Percentiles rank a stretch among this genome's conserved stretches.
Evolutionary conservation across 2,797 vertebrate species (phyloP).

Genomic region (Avahi laniger): DNA sequence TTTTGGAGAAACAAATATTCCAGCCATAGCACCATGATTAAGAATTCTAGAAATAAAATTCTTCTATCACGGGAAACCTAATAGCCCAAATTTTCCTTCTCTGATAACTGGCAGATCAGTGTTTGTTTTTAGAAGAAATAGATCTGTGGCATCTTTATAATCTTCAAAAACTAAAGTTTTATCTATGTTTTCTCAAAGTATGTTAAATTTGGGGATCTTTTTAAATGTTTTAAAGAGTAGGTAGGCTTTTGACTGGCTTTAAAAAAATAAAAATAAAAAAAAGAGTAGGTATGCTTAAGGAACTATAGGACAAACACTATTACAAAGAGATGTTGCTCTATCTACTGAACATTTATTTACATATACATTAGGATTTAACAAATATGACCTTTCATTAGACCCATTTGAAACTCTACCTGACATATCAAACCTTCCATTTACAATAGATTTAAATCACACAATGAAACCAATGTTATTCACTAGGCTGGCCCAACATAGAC

Average conservation of each 20-base stretch:
- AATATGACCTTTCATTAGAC: background rate
- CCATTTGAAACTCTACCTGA: background rate
- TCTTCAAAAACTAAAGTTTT: slow-evolving; percentile 40
- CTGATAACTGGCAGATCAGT: background rate
- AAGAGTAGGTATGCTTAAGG: background rate
- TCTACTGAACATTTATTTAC: background rate
- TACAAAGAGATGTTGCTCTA: background rate
- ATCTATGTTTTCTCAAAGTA: background rate
- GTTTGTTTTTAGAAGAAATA: slow-evolving; percentile 6
- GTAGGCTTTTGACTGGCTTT: too few species aligned
- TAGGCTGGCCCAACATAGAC: background rate
- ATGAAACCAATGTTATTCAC: background rate
- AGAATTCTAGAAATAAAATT: background rate
- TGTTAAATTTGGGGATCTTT: background rate
- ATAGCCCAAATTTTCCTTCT: background rate
- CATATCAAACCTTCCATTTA: background rate
- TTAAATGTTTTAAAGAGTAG: slow-evolving; percentile 15
- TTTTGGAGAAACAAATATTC: background rate
- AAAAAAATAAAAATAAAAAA: too few species aligned
- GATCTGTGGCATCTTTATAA: background rate
- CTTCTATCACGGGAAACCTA: background rate
- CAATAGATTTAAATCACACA: background rate
- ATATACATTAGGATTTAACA: background rate
- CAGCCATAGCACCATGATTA: background rate
- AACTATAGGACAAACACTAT: background rate